Evolutionary conservation across 2,113 vertebrate genomes (phyloP).

Genomic region (Chionis minor): DNA sequence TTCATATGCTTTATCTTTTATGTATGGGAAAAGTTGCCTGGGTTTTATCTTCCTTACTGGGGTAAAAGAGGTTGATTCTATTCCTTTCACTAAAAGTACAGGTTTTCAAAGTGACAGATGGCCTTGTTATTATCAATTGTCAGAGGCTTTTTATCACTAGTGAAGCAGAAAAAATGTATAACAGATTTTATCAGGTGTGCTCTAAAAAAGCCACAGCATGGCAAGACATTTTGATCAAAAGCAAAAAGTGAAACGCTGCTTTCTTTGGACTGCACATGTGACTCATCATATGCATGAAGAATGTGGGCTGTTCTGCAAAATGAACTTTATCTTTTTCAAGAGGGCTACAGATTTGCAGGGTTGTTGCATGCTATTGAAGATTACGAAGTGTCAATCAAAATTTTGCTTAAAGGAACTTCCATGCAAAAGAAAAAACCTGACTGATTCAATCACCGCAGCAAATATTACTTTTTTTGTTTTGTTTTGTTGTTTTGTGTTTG

Average conservation of each 20-base stretch:
- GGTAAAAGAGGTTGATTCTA: background rate
- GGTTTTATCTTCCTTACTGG: background rate
- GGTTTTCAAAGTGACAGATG: background rate
- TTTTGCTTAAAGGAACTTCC: background rate
- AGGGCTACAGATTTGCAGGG: background rate
- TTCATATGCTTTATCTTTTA: background rate
- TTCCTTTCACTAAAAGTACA: background rate
- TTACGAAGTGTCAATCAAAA: background rate
- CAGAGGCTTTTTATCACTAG: background rate
- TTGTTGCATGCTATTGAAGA: background rate
- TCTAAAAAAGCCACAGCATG: background rate
- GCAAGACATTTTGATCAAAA: background rate
- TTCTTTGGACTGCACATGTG: background rate
- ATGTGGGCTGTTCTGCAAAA: background rate
- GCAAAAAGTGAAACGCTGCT: background rate
- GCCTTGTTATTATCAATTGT: background rate
- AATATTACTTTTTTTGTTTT: background rate
- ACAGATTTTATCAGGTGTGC: slow-evolving; percentile 32
- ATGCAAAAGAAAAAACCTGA: background rate
- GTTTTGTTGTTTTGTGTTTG: too few relatives aligned
- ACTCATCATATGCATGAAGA: background rate
- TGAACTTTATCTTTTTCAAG: background rate
- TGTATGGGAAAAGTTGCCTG: background rate
- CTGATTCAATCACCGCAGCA: background rate
- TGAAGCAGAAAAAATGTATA: background rate